Conservation (phyloP, 2,888 invertebrate species). For the Rambutsinella grinnellia region DNA sequence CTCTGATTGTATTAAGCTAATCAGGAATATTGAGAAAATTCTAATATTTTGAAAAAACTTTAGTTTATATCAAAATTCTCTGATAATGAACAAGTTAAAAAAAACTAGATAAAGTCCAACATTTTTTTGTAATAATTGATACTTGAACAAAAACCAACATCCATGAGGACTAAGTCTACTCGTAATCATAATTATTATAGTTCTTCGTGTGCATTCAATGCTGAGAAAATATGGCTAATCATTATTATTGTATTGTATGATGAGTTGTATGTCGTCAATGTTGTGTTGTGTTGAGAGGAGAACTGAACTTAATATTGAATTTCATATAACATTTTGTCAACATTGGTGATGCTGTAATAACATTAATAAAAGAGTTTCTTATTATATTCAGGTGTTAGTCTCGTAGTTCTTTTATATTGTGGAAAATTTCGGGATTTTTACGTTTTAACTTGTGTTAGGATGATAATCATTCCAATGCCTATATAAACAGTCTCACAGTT, state of each 20-base stretch:
- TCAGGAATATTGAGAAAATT: constrained; percentile 29
- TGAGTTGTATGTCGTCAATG: constrained; percentile 51
- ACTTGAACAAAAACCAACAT: constrained; percentile 28
- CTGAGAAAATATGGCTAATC: constrained; percentile 47
- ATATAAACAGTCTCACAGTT: no score
- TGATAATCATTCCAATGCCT: no score
- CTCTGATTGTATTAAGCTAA: no score
- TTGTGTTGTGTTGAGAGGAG: constrained; percentile 47
- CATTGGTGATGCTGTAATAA: constrained; percentile 53
- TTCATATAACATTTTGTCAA: constrained; percentile 52
- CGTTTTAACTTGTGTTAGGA: no score
- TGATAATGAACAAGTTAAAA: no score
- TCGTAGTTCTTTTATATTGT: no score
- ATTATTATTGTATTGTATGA: constrained; percentile 49
- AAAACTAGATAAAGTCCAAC: constrained; percentile 34
- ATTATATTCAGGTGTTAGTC: no score
- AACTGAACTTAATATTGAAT: constrained; percentile 51
- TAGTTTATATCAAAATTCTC: no score
- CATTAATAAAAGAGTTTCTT: constrained; percentile 48
- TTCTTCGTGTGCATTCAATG: constrained; percentile 46
- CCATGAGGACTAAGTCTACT: constrained; percentile 52
- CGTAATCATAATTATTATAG: constrained; percentile 47
- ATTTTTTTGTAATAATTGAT: constrained; percentile 11
- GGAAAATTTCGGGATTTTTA: no score
- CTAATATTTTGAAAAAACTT: no score